phyloP scores from a whole-genome alignment of 2,113 vertebrate species.

The Astatotilapia flaviijosephi region DNA sequence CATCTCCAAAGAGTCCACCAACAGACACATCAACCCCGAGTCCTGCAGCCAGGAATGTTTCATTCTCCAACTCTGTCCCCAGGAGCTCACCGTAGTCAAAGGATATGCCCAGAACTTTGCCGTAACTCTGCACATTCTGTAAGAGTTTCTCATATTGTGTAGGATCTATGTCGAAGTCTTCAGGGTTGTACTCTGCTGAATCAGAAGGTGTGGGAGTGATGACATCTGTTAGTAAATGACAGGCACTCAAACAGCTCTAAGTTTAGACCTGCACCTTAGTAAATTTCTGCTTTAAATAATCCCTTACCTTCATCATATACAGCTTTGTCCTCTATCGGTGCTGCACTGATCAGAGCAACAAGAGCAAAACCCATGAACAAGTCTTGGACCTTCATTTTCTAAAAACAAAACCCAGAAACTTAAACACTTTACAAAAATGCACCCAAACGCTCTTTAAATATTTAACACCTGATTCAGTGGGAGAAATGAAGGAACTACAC shows the following conservation, averaged over 20 bases:
- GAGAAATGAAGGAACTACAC: neutral
- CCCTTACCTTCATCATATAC: neutral
- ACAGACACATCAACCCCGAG: neutral
- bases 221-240: neutral
- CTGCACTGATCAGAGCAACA: neutral
- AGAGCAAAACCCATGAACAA: neutral
- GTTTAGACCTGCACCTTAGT: neutral
- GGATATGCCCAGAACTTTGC: neutral
- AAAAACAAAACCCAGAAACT: neutral
- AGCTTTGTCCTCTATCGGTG: neutral
- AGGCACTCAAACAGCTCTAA: neutral
- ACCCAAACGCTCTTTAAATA: neutral
- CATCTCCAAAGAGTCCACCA: neutral
- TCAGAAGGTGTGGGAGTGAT: neutral
- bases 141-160: neutral
- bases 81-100: neutral
- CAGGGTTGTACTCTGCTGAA: neutral
- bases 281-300: neutral
- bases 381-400: neutral
- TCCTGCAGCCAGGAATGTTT: neutral
- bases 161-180: neutral
- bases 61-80: neutral
- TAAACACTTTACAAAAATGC: neutral
- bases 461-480: neutral
- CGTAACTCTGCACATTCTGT: neutral